Evolutionary conservation across 2,113 vertebrate genomes (phyloP).

Genomic region (Macaca nemestrina): DNA sequence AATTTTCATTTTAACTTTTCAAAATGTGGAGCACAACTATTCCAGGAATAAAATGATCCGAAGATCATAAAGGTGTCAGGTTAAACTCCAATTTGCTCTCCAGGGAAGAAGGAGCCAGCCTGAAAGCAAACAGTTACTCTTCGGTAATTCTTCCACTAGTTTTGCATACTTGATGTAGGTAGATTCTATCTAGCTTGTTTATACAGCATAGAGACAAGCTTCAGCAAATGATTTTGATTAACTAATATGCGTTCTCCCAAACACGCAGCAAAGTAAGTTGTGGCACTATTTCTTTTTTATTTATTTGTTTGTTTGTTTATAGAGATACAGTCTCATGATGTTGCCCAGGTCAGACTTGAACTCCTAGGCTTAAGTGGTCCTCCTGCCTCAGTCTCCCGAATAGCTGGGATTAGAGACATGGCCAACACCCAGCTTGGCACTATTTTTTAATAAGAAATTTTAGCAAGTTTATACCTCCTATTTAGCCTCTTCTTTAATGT

Average conservation of each 20-base stretch:
- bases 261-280: background rate
- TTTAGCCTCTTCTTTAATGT: too few species aligned
- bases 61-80: background rate
- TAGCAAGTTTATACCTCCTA: background rate
- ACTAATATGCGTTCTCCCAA: background rate
- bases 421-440: background rate
- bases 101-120: constrained; percentile 1
- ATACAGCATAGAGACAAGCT: background rate
- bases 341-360: background rate
- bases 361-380: background rate
- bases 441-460: background rate
- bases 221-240: background rate
- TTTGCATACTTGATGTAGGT: background rate
- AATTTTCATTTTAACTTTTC: background rate
- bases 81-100: background rate
- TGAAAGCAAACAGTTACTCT: background rate
- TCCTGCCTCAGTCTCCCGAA: background rate
- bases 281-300: background rate
- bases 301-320: background rate
- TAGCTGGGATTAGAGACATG: background rate
- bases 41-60: background rate
- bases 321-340: background rate
- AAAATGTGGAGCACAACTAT: background rate
- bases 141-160: background rate
- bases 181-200: background rate